phyloP scores from a whole-genome alignment of 2,888 invertebrate genomes.

The Phragmatobia fuliginosa region DNA sequence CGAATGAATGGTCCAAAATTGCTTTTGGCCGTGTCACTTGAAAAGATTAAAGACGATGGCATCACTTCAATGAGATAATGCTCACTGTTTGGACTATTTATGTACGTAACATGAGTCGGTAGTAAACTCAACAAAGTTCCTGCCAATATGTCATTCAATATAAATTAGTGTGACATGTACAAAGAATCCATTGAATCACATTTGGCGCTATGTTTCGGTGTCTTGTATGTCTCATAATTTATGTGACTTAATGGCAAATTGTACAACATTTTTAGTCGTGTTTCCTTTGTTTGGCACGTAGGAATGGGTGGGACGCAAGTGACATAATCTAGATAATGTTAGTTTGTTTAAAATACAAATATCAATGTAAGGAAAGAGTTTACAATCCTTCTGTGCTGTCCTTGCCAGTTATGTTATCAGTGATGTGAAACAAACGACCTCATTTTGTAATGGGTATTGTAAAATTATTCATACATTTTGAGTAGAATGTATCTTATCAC shows the following conservation, averaged over 20 bases:
- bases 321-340: not conserved
- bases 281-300: not conserved
- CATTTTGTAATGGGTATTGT: not conserved
- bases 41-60: not conserved
- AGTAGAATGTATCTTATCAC: not conserved
- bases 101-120: constrained; percentile 9
- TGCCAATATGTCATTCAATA: constrained; percentile 5
- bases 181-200: not conserved
- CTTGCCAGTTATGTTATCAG: constrained; percentile 10
- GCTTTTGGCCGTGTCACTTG: not conserved
- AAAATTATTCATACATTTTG: constrained; percentile 3
- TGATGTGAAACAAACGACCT: constrained; percentile 10
- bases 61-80: constrained; percentile 4
- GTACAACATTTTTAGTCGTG: not conserved
- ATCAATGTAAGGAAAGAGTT: not conserved
- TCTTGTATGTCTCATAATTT: not conserved
- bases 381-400: not conserved
- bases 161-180: not conserved
- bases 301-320: not conserved
- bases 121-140: constrained; percentile 5
- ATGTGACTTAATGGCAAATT: not conserved
- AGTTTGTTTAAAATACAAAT: not conserved
- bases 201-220: not conserved
- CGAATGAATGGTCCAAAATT: constrained; percentile 9
- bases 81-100: constrained; percentile 1